Conservation (phyloP, 2,113 vertebrate genomes). For the Cheirogaleus medius region DNA sequence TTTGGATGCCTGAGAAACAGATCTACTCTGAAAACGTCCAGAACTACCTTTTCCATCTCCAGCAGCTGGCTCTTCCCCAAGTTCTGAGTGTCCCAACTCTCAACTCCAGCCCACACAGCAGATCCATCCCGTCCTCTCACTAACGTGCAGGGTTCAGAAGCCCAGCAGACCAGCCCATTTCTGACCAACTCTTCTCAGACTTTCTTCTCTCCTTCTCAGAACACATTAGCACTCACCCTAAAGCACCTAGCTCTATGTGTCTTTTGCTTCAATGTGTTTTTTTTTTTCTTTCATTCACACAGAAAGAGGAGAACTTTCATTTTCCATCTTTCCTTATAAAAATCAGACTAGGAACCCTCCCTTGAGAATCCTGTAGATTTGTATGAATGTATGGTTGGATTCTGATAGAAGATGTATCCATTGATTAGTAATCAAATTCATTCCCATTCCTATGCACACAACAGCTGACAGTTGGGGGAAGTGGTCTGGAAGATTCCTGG, state of each 20-base stretch:
- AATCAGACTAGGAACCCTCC: neutral
- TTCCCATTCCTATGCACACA: neutral
- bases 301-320: neutral
- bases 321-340: conserved; percentile 18
- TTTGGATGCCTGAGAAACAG: neutral
- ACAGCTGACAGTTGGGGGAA: neutral
- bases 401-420: neutral
- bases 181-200: neutral
- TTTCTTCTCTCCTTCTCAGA: neutral
- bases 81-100: neutral
- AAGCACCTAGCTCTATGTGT: neutral
- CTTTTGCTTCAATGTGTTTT: neutral
- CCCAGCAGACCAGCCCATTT: neutral
- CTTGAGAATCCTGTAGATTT: neutral
- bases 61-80: neutral
- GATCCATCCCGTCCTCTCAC: neutral
- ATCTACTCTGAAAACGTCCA: neutral
- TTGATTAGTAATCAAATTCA: neutral
- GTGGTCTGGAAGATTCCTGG: neutral
- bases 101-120: neutral
- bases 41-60: neutral
- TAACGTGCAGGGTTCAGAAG: neutral
- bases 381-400: neutral
- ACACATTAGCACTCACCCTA: neutral
- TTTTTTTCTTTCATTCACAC: neutral